Evolutionary conservation across 2,797 vertebrate genomes (phyloP).

Genomic region (Spheniscus humboldti): DNA sequence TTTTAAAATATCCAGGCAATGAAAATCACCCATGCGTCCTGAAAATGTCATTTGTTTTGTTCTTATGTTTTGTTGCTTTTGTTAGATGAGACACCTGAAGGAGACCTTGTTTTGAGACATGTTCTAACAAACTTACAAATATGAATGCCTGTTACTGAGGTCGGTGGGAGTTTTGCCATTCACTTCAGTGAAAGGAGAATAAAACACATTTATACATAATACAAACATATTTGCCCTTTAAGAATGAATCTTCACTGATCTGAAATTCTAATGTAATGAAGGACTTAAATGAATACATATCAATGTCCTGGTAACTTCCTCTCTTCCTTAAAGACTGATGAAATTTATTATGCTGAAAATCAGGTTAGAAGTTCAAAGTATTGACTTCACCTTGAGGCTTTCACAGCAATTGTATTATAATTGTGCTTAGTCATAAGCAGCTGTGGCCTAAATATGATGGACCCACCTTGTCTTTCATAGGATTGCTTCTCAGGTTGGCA

Average conservation of each 20-base stretch:
- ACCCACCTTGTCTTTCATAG: not conserved
- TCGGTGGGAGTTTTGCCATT: not conserved
- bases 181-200: not conserved
- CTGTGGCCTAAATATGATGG: not conserved
- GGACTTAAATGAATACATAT: not conserved
- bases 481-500: not conserved
- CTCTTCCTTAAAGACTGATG: not conserved
- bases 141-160: not conserved
- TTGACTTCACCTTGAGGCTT: conserved; percentile 2
- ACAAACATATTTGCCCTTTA: not conserved
- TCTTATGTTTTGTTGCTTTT: not conserved
- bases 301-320: not conserved
- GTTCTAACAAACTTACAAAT: not conserved
- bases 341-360: conserved; percentile 16
- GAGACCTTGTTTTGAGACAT: not conserved
- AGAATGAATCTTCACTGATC: not conserved
- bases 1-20: not conserved
- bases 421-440: not conserved
- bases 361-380: not conserved
- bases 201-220: not conserved
- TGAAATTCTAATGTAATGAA: conserved; percentile 9
- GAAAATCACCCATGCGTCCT: not conserved
- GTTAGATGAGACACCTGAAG: not conserved
- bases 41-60: not conserved
- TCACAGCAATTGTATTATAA: not conserved